Base-by-base conservation (phyloP, 2,888 invertebrate species). In the Stegophylla sp. region DNA sequence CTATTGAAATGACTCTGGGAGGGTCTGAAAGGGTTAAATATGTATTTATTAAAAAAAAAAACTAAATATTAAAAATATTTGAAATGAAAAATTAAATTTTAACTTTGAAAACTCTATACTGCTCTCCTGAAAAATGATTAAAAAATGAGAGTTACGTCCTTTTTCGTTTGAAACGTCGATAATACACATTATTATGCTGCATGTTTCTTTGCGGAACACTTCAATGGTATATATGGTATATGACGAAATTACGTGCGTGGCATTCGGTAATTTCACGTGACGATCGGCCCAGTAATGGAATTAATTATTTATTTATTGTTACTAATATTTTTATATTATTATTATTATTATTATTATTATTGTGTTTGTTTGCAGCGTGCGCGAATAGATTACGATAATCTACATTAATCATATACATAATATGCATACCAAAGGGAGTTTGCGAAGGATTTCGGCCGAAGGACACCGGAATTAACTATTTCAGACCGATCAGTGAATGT, bases 211-310 rank as follows among this genome's bases (percentile, higher is more conserved):
- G 34, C 34, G 34, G 34, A 7, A 34, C 34, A 34, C 34, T 3
- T 34, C 34, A n/a, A n/a, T n/a, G 34, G 34, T 7, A 34, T n/a
- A n/a, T n/a, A 43, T n/a, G n/a, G n/a, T 56, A 23, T 3, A 34
- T 7, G 28, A 61, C 61, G 15, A 15, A 61, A 45, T 45, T 66
- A 66, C 66, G 66, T 66, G 66, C 66, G 66, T 45, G 66, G 45
- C 66, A 13, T 67, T 48, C 28, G 26, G 66, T 43, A 67, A 48
- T 67, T 17, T 48, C 48, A 51, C 67, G 67, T 28, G 26, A 66
- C 45, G 45, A 12, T 9, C 15, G 10, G 64, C 34, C 10, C 12
- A 26, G 20, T 41, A 28, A 13, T 64, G 41, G 20, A 43, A 28
- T 2, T 43, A 43, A 7, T 41, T 41, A n/a, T 13, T 64, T 64